Conservation (phyloP, 2,113 vertebrate genomes). For the rat (Rattus norvegicus) region DNA sequence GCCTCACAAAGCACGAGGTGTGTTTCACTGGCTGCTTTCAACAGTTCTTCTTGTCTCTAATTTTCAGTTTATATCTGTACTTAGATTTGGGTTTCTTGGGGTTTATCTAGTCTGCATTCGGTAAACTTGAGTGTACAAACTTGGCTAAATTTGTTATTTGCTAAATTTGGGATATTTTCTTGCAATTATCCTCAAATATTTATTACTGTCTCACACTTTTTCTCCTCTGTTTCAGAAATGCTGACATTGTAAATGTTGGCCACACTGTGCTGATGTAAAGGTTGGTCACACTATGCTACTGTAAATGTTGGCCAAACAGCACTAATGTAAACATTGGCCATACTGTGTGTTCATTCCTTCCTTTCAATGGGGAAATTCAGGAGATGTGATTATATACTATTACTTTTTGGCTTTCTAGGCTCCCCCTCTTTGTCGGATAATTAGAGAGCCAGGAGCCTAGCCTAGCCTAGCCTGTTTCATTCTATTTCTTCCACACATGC, state of each 20-base stretch:
- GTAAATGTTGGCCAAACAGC: no score
- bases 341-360: not conserved
- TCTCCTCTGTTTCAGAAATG: not conserved
- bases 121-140: not conserved
- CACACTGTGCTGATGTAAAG: not conserved
- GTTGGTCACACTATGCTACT: not conserved
- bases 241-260: not conserved
- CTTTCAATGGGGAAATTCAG: not conserved
- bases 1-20: not conserved
- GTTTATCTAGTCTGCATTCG: not conserved
- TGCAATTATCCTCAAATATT: slow-evolving; percentile 28
- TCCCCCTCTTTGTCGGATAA: not conserved
- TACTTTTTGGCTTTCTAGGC: not conserved
- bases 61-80: not conserved
- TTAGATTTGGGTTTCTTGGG: not conserved
- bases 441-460: not conserved
- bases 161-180: not conserved
- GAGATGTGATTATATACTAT: not conserved
- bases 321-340: no score
- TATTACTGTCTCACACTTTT: not conserved
- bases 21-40: not conserved
- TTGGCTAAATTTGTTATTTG: not conserved
- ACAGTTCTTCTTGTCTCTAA: not conserved
- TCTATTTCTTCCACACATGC: not conserved
- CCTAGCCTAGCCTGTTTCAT: not conserved